Base-by-base conservation (phyloP, 2,888 invertebrate species). In the Drosophila nr. perissopoda region DNA sequence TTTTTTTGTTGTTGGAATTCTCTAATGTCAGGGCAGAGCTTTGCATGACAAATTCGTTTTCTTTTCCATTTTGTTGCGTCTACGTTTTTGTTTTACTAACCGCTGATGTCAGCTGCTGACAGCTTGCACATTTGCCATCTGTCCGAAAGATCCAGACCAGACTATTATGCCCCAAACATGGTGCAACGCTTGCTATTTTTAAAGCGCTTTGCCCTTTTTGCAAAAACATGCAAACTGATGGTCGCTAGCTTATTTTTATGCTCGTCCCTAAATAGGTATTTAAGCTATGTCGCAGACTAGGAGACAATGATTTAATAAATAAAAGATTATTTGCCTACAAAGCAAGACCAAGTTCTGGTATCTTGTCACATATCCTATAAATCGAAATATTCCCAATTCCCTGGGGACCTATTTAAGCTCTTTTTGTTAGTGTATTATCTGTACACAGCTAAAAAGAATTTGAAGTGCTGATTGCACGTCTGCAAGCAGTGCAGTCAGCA, bases 101-200 rank as follows among this genome's bases (percentile, higher is more conserved):
- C 60, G 74, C 71, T 58, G 54, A 58, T 69, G 74, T 71, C 80
- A 86, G 75, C 84, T 78, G 87, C 83, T 87, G 84, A 85, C 85
- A 83, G 76, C 79, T 84, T 77, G 72, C 78, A 78, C 70, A 79
- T 81, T 87, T 79, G 65, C 71, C 63, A 69, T 57, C 77, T 68
- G 78, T 75, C 69, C 56, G 34, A 54, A 72, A 65, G 57, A 64
- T 29, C 34, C 62, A 70, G 72, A 65, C 68, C 52, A 63, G 75
- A 59, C 56, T 63, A 45, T 64, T 67, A 61, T 75, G 54, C 62
- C 29, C 13, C 45, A 42, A 45, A 45, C 51, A 70, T 66, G 78
- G 70, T 78, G 79, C 78, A 78, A 68, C 59, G 75, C 60, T 62
- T 45, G 79, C 76, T 79, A 78, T 79, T 76, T 72, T 72, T 68